Conservation (phyloP, 2,113 vertebrate genomes). For the Elephas maximus region DNA sequence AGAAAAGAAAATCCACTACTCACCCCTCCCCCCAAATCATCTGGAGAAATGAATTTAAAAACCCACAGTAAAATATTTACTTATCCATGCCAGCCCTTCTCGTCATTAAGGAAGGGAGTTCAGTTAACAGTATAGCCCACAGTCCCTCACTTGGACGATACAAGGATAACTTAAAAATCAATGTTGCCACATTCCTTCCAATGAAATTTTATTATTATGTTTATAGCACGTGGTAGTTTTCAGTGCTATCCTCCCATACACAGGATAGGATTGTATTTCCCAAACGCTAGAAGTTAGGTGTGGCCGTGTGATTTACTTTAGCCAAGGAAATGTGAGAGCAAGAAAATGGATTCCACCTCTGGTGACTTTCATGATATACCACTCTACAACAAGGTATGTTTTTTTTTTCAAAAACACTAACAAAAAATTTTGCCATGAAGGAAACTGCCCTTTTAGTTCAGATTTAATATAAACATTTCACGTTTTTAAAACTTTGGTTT, state of each 20-base stretch:
- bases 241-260: background rate
- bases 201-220: background rate
- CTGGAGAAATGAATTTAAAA: background rate
- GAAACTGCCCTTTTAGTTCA: slow-evolving; percentile 32
- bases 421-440: background rate
- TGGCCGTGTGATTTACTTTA: background rate
- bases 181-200: background rate
- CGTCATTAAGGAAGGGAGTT: background rate
- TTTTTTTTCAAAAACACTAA: background rate
- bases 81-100: background rate
- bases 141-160: background rate
- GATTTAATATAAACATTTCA: background rate
- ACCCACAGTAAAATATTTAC: background rate
- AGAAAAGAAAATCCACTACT: background rate
- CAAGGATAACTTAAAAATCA: background rate
- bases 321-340: background rate
- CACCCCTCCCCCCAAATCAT: background rate
- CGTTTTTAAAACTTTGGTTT: background rate
- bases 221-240: background rate
- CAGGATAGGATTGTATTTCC: background rate
- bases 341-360: background rate
- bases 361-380: background rate
- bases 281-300: background rate
- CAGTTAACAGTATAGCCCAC: background rate
- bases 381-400: background rate